Conservation (phyloP, 2,888 invertebrate genomes). For the Ornithoptera priamus region DNA sequence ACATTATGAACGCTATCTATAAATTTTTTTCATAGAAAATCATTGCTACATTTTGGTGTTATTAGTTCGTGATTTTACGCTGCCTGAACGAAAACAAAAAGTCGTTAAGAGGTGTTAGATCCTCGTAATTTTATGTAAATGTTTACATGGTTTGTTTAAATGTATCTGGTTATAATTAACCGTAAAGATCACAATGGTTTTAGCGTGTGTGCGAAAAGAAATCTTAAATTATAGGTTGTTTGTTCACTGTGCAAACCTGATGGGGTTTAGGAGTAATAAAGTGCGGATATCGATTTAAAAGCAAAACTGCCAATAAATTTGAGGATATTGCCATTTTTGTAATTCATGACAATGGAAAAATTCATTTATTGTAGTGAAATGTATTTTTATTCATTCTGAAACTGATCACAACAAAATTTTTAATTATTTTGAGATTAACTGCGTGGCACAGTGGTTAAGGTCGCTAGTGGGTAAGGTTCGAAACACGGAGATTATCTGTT, state of each 20-base stretch:
- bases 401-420: too few species aligned
- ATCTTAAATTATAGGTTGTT: conserved; percentile 8
- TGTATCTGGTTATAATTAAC: conserved; percentile 21
- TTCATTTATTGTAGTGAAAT: too few species aligned
- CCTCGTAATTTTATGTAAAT: conserved; percentile 19
- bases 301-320: conserved; percentile 1
- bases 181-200: conserved; percentile 1
- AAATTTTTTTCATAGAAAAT: background rate
- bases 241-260: conserved; percentile 4
- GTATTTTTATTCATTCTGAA: too few species aligned
- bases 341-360: too few species aligned
- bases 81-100: conserved; percentile 12
- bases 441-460: too few species aligned
- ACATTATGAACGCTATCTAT: conserved; percentile 4
- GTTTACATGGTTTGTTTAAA: conserved; percentile 18
- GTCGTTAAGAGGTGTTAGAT: conserved; percentile 12
- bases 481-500: too few species aligned
- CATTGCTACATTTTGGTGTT: conserved; percentile 18
- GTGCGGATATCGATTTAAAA: background rate
- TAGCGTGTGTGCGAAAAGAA: background rate
- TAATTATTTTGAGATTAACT: too few species aligned
- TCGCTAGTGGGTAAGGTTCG: too few species aligned
- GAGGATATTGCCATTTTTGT: background rate
- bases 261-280: conserved; percentile 1
- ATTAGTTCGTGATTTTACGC: conserved; percentile 5